phyloP scores from a whole-genome alignment of 2,888 invertebrate genomes.

The Acleris literana region DNA sequence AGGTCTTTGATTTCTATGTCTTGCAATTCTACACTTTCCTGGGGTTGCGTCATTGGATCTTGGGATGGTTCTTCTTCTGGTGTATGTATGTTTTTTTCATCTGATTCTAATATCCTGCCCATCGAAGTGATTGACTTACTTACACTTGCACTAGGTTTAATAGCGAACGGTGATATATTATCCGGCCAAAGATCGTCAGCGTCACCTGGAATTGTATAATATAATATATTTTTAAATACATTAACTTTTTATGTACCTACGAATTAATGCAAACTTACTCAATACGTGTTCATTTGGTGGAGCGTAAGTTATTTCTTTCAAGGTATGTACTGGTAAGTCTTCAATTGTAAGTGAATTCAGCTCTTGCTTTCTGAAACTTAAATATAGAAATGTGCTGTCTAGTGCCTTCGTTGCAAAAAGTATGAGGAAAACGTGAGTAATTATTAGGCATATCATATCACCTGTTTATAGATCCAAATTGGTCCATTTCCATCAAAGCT shows the following conservation, averaged over 20 bases:
- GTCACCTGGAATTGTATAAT: constrained; percentile 49
- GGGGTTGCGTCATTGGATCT: no score
- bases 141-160: constrained; percentile 59
- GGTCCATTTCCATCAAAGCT: constrained; percentile 3
- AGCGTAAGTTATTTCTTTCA: constrained; percentile 45
- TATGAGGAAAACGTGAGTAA: background rate
- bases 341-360: background rate
- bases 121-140: constrained; percentile 67
- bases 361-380: background rate
- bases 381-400: background rate
- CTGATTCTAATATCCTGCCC: constrained; percentile 62
- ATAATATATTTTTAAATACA: background rate
- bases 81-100: constrained; percentile 48
- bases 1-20: background rate
- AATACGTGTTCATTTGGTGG: constrained; percentile 59
- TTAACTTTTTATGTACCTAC: background rate
- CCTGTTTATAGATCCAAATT: constrained; percentile 6
- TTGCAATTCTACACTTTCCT: background rate
- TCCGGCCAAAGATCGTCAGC: constrained; percentile 72
- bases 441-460: background rate
- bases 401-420: background rate
- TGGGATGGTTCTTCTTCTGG: constrained; percentile 2
- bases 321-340: constrained; percentile 21
- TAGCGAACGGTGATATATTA: constrained; percentile 44
- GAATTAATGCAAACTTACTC: constrained; percentile 51